Conservation (phyloP, 2,113 vertebrate genomes). For the Hemichromis elongatus region DNA sequence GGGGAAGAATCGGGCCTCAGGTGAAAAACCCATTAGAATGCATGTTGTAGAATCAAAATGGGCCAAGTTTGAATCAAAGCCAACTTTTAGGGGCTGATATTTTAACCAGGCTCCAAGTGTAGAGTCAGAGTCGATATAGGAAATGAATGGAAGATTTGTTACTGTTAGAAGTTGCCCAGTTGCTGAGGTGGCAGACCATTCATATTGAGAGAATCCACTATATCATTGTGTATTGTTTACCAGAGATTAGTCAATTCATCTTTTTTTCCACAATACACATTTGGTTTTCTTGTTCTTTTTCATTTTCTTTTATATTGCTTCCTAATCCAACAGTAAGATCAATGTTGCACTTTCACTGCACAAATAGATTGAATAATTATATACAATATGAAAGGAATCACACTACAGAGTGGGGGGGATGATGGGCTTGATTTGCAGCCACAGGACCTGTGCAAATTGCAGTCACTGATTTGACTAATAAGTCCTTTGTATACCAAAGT, state of each 20-base stretch:
- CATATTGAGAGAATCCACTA: neutral
- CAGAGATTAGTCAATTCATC: neutral
- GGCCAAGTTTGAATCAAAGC: constrained; percentile 21
- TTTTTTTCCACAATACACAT: neutral
- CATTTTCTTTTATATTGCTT: neutral
- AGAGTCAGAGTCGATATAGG: constrained; percentile 10
- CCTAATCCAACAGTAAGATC: neutral
- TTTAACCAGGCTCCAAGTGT: neutral
- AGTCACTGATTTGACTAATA: neutral
- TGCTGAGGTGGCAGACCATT: neutral
- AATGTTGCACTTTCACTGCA: neutral
- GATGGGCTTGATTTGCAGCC: neutral
- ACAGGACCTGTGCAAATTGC: neutral
- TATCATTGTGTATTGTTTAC: neutral
- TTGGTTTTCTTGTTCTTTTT: neutral
- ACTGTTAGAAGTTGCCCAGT: neutral
- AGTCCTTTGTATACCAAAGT: neutral
- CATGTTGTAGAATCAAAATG: neutral
- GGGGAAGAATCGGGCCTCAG: neutral
- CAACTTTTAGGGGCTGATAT: neutral
- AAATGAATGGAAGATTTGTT: neutral
- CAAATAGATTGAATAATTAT: neutral
- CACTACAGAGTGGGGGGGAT: neutral
- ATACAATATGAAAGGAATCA: neutral
- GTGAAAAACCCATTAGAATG: constrained; percentile 39